Evolutionary conservation across 1,140 invertebrate genomes (phyloP).

Genomic region (Lepidurus arcticus): DNA sequence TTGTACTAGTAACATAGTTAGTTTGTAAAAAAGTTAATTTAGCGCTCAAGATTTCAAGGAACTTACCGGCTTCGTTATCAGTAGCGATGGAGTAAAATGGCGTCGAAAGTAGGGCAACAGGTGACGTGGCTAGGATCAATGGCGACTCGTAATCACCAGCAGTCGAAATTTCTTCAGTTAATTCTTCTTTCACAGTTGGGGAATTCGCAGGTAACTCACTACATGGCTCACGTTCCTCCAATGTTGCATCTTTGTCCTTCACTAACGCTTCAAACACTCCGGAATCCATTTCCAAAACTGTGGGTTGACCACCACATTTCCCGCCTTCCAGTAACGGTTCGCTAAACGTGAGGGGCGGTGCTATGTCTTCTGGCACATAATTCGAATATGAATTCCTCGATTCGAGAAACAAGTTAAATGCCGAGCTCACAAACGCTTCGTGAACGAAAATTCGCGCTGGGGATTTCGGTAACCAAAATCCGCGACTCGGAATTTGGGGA

Average conservation of each 20-base stretch:
- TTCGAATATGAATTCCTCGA: not conserved
- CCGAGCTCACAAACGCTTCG: constrained; percentile 30
- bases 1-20: too few relatives aligned
- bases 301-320: not conserved
- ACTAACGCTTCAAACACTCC: constrained; percentile 10
- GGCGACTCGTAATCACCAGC: not conserved
- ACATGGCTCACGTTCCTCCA: constrained; percentile 12
- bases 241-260: not conserved
- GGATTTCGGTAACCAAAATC: constrained; percentile 33
- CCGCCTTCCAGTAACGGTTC: not conserved
- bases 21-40: too few relatives aligned
- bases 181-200: not conserved
- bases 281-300: not conserved
- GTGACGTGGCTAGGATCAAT: not conserved
- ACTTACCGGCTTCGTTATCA: not conserved
- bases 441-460: constrained; percentile 35
- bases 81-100: not conserved
- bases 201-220: not conserved
- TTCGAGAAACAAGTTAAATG: constrained; percentile 14
- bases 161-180: not conserved
- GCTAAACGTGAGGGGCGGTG: not conserved
- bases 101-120: not conserved
- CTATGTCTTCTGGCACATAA: not conserved
- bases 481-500: constrained; percentile 22
- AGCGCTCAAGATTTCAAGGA: not conserved